A percentile compares a stretch with the other conserved stretches of the same genome.
Evolutionary conservation across 2,113 vertebrate species (phyloP).

Genomic region (Peromyscus polionotus): DNA sequence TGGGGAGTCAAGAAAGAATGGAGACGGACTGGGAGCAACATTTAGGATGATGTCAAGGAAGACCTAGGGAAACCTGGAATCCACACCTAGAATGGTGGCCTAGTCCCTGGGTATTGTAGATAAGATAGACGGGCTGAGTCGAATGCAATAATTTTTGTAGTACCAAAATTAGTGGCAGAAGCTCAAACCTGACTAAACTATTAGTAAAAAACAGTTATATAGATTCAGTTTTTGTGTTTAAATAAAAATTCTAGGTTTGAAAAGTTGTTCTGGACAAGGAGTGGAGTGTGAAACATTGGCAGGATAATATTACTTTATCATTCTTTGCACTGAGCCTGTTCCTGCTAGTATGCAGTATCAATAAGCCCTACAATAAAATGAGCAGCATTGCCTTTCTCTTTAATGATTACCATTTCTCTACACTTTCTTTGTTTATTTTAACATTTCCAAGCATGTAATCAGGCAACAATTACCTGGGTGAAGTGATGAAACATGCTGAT

Average conservation of each 20-base stretch:
- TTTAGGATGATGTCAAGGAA: background rate
- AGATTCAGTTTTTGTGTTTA: background rate
- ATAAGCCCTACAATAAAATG: constrained; percentile 67
- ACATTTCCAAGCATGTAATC: constrained; percentile 65
- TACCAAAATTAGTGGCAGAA: background rate
- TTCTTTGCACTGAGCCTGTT: constrained; percentile 54
- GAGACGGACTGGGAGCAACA: background rate
- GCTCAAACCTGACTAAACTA: background rate
- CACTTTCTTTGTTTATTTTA: constrained; percentile 59
- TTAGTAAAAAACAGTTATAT: background rate
- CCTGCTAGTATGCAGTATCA: constrained; percentile 56
- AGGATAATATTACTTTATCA: constrained; percentile 36
- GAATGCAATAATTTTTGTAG: background rate
- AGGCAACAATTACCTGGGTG: constrained; percentile 52
- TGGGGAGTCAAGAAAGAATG: no score
- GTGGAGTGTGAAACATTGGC: background rate
- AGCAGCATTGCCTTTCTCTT: constrained; percentile 44
- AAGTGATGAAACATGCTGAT: constrained; percentile 58
- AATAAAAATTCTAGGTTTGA: background rate
- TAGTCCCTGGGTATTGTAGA: no score
- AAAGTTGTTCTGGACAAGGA: constrained; percentile 45
- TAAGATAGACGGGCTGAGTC: background rate
- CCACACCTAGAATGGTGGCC: background rate
- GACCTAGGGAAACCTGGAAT: background rate
- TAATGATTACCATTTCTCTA: constrained; percentile 54